These are phyloP conservation scores for Crematogaster levior DNA, from an alignment of 2,888 invertebrate genomes.

Conservation along the genomic window DNA sequence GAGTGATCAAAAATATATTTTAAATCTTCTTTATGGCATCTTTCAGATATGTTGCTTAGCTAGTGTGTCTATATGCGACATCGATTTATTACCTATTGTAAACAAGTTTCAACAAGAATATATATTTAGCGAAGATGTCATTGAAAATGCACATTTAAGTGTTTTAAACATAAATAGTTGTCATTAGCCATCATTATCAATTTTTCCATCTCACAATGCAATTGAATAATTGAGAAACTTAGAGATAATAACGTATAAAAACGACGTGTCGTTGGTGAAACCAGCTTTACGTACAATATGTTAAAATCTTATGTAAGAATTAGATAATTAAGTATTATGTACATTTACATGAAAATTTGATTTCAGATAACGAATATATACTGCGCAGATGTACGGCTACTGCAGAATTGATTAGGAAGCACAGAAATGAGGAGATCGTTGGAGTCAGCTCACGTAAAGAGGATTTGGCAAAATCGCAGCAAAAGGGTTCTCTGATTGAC, in stretches of 20 bases:
- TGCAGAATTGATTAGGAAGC: slow-evolving; percentile 78
- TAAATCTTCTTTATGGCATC: background rate
- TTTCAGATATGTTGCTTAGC: background rate
- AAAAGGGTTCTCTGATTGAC: slow-evolving; percentile 10
- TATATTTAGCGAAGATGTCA: slow-evolving; percentile 6
- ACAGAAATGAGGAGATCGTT: slow-evolving; percentile 61
- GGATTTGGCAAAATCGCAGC: slow-evolving; percentile 2
- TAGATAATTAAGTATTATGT: background rate
- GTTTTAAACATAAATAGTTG: slow-evolving; percentile 1
- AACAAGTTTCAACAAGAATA: background rate
- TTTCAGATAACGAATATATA: slow-evolving; percentile 79
- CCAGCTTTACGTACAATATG: background rate
- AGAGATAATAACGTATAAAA: background rate
- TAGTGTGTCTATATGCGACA: background rate
- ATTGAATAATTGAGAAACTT: slow-evolving; percentile 22
- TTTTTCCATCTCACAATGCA: background rate
- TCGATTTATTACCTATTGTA: slow-evolving; percentile 17
- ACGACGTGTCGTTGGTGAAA: background rate
- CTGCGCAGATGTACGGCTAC: slow-evolving; percentile 82
- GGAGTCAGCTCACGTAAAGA: slow-evolving; percentile 38
- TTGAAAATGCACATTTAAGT: background rate
- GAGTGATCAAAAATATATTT: background rate
- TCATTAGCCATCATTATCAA: background rate
- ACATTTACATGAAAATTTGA: slow-evolving; percentile 2
- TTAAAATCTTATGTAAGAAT: slow-evolving; percentile 20